Conservation (phyloP, 2,888 invertebrate species). For the Stratiomys singularior region DNA sequence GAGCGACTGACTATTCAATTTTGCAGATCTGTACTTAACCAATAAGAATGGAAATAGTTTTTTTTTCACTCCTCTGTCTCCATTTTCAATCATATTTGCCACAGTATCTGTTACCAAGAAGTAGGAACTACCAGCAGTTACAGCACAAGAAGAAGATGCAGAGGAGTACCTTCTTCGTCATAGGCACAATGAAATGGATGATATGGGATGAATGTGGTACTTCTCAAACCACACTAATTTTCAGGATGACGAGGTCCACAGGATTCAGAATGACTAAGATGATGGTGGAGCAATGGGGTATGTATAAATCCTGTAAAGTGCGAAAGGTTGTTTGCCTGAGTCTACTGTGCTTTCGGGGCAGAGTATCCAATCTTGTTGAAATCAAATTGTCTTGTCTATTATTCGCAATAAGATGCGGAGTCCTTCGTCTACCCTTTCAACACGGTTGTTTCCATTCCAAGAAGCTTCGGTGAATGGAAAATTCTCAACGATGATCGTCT, state of each 20-base stretch:
- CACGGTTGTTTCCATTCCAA: neutral
- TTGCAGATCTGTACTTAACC: conserved; percentile 32
- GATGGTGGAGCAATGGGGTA: too few species aligned
- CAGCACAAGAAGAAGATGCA: neutral
- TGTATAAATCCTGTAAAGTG: conserved; percentile 3
- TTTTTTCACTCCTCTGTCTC: neutral
- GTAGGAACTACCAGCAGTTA: too few species aligned
- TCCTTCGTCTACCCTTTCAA: neutral
- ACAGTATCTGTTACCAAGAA: conserved; percentile 20
- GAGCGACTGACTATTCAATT: neutral
- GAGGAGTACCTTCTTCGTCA: conserved; percentile 27
- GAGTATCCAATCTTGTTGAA: neutral
- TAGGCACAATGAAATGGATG: conserved; percentile 5
- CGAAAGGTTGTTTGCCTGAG: conserved; percentile 3
- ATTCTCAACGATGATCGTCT: conserved; percentile 13
- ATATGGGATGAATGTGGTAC: conserved; percentile 26
- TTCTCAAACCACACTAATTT: conserved; percentile 9
- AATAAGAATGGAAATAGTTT: conserved; percentile 21
- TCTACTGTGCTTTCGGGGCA: neutral
- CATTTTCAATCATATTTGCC: neutral
- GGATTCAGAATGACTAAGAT: too few species aligned
- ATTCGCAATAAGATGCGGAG: conserved; percentile 22
- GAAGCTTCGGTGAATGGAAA: neutral
- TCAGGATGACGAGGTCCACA: neutral
- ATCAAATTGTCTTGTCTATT: conserved; percentile 32